Evolutionary conservation across 2,888 invertebrate genomes (phyloP), one percentile per base, ranked within the genome.

Genomic region (Xanthorhoe designata): DNA sequence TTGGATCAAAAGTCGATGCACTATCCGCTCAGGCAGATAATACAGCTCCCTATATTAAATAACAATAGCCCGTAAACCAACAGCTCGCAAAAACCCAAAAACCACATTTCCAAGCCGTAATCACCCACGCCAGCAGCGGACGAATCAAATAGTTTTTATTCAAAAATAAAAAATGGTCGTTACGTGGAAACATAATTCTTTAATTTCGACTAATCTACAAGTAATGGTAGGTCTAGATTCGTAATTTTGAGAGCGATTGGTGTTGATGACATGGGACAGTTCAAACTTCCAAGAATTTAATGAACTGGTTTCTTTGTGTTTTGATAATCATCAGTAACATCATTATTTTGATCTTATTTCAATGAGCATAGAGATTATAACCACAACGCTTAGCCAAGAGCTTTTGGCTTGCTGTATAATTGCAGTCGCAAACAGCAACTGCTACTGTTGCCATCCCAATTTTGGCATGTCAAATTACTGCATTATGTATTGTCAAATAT

Each of bases 171-270:
- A 74, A 71, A 71, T 52, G 54, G 59, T 73, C 71, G 80, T 81
- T 84, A 84, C 81, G 75, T 74, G 76, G 83, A 83, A 83, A 79
- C 80, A 67, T 86, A 87, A 86, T 85, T 78, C 80, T 76, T 82
- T 86, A 87, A 83, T 84, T 77, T 82, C 75, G 73, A 80, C 80
- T 85, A 86, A 89, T 88, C 85, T 82, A 74, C 81, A 79, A 80
- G 78, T 89, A 89, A 90, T 90, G 82, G 85, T 81, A 86, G 74
- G 78, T 78, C 75, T 75, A 74, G 63, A 64, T 66, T 53, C 66
- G 68, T 69, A 72, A 72, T 73, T 75, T 73, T 49, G 61, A 61
- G 54, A 64, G 67, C 49, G 65, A 59, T 68, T 19, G 42, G 53
- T 49, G 38, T 49, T 56, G 61, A 68, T 64, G 66, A 69, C 72